These are phyloP conservation scores for Diachasma alloeum DNA, from an alignment of 1,140 invertebrate genomes.

Conservation along the genomic window DNA sequence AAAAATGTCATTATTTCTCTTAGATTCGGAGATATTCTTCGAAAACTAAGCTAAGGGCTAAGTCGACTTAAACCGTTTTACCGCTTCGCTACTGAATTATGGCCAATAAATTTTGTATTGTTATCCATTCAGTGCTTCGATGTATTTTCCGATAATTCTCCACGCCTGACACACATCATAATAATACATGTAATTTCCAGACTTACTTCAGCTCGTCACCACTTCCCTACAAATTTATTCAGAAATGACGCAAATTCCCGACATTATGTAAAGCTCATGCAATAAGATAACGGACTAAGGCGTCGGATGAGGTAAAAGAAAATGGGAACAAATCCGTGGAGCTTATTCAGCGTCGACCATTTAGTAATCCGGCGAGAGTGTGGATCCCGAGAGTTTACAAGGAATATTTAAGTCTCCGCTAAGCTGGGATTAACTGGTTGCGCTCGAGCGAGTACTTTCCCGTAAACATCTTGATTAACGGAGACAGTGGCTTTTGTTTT, in stretches of 20 bases:
- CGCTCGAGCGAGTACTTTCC: background rate
- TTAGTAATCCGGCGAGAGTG: conserved; percentile 55
- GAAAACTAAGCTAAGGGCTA: too few relatives aligned
- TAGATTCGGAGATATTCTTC: too few relatives aligned
- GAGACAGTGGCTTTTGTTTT: conserved; percentile 55
- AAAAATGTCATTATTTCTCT: too few relatives aligned
- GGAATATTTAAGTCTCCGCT: conserved; percentile 62
- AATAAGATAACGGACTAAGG: background rate
- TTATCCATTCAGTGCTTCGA: too few relatives aligned
- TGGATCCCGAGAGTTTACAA: conserved; percentile 55
- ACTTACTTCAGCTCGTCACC: too few relatives aligned
- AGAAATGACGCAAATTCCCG: background rate
- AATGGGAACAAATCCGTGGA: conserved; percentile 42
- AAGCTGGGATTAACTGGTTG: conserved; percentile 58
- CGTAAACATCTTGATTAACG: conserved; percentile 58
- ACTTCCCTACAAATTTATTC: background rate
- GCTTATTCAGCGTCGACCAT: conserved; percentile 43
- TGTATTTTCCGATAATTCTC: too few relatives aligned
- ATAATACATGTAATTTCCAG: too few relatives aligned
- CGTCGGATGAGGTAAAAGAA: conserved; percentile 27
- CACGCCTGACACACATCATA: too few relatives aligned
- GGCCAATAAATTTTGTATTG: too few relatives aligned
- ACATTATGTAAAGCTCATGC: background rate
- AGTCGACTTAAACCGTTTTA: too few relatives aligned
- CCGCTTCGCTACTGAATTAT: too few relatives aligned